Evolutionary conservation across 2,113 vertebrate genomes (phyloP), one percentile per base, ranked within the genome.

Genomic region (Mormoops blainvillei): DNA sequence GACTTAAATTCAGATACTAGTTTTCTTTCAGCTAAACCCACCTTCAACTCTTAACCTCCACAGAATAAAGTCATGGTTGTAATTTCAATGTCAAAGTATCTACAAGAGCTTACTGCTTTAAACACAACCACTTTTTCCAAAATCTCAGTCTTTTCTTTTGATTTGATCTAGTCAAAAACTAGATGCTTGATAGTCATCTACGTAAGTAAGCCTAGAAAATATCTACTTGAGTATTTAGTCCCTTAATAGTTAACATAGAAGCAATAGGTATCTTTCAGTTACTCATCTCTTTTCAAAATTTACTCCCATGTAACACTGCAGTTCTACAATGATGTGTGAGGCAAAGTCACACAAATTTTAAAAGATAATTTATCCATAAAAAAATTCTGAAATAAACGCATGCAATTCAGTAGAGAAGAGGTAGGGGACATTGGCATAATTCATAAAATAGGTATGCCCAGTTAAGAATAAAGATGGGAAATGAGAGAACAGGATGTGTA

Each of bases 401-500:
- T 20, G 3, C 12, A 63, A 74, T 77, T 58, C 24, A 85, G 38
- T 82, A 80, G 19, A 63, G 80, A 94, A 95, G 52, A 95, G 58
- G 70, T 56, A 98, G 24, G 36, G 12, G 84, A 63, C 58, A 77
- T 20, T 93, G 45, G 24, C 91, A 97, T 33, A 95, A 83, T 76
- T 97, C 70, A 96, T 91, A 91, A 96, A 98, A 89, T 61, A 81
- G 52, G 20, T 77, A 89, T 58, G 61, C 97, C 86, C 93, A 95
- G 96, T 97, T 97, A 95, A 43, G 15, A 97, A 87, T 82, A 95
- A 95, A 96, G 50, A 85, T 86, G 95, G 88, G 82, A 94, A 22
- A 96, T 67, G 48, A 96, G 45, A 87, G 24, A 96, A 84, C 14
- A 70, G 63, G 41, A 85, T 96, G 84, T 96, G 56, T 3, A 91